Base-by-base conservation (phyloP, 1,140 invertebrate genomes). In the Brachystomella parvula region DNA sequence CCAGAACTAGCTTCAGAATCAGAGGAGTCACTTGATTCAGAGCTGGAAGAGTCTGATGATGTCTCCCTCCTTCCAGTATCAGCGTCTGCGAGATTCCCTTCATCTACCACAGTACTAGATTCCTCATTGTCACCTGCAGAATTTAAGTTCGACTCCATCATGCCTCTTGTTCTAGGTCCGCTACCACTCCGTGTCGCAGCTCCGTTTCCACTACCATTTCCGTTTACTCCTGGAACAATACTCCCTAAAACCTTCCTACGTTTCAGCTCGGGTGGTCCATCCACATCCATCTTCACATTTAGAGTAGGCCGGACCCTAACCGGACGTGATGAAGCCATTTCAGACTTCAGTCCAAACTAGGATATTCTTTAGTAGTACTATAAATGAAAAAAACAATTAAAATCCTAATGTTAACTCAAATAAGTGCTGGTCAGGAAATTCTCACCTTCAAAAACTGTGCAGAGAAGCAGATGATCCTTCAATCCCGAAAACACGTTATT, bases 1-100 rank as follows among this genome's bases (percentile, higher is more conserved):
- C 78, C 78, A 65, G 80, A 81, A 71, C 78, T 81, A 69, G 81
- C 79, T 73, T 82, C 82, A 59, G 78, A 80, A 71, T 79, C 76
- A 63, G 79, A 75, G 68, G 76, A 74, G 67, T 74, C 74, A 74
- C 73, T 66, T 30, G 74, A 75, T 56, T 73, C 71, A 15, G 71
- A 69, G 61, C 73, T 73, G 33, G 47, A 49, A 21, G 66, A 67
- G 33, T 63, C 60, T 15, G 68, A 71, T 12, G 69, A 71, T 17
- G 63, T 62, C 6, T 68, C 68, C 24, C 49, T 26, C 24, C 49
- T 9, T 53, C 24, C 31, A 24, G 47, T 9, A 47, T 64, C 63
- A 26, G 49, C 19, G 3, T 61, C 30, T 3, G 2, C 30, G 19
- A n/a, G n/a, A n/a, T 32, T 61, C n/a, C 30, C 33, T 2, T 35